phyloP scores from a whole-genome alignment of 2,797 vertebrate species.

The Neosalanx taihuensis region DNA sequence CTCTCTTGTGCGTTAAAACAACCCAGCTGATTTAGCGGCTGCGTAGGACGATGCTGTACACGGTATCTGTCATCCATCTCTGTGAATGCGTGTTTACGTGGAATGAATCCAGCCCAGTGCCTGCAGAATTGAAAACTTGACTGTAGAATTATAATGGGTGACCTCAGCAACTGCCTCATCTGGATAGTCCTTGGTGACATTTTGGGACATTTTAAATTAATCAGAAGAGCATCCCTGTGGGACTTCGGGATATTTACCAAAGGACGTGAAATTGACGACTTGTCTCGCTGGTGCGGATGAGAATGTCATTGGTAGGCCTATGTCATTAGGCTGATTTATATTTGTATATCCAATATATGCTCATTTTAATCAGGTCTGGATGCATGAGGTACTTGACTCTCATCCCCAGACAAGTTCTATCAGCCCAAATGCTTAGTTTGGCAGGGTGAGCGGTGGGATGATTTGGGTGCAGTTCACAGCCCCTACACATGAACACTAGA shows the following conservation, averaged over 20 bases:
- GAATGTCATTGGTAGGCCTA: constrained; percentile 4
- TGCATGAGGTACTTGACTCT: neutral
- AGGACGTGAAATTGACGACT: neutral
- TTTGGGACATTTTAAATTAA: neutral
- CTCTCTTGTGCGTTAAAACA: constrained; percentile 15
- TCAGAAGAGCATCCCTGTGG: neutral
- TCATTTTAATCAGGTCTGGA: neutral
- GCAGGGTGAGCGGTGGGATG: constrained; percentile 14
- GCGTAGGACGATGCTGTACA: constrained; percentile 1
- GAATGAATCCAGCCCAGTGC: constrained; percentile 1
- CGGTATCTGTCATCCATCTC: constrained; percentile 8
- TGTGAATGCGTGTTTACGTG: neutral
- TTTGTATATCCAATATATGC: neutral
- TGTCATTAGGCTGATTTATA: neutral
- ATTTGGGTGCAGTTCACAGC: constrained; percentile 28
- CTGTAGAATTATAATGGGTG: neutral
- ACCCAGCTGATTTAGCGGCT: constrained; percentile 2
- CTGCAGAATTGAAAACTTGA: neutral
- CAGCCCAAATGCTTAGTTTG: constrained; percentile 33
- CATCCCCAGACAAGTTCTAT: neutral
- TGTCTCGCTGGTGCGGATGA: neutral
- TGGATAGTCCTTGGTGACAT: neutral
- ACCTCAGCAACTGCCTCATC: neutral
- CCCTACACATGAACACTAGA: constrained; percentile 42
- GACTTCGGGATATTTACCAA: constrained; percentile 2